A percentile compares a stretch with the other conserved stretches of the same genome.
phyloP scores from a whole-genome alignment of 2,113 vertebrate genomes.

The Syrmaticus mikado region DNA sequence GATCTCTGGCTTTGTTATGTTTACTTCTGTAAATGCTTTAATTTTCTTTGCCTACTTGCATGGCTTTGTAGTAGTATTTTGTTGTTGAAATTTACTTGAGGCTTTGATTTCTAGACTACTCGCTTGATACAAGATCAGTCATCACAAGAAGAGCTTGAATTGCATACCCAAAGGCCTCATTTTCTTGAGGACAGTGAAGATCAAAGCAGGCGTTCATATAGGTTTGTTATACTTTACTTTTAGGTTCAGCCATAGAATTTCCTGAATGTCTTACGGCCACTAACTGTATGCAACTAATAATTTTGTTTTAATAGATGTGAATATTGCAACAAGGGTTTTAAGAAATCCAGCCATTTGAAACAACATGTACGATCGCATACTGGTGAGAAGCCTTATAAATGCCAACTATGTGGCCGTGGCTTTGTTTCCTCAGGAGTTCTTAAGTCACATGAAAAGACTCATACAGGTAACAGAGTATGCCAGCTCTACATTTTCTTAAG shows the following conservation, averaged over 20 bases:
- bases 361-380: constrained; percentile 97
- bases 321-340: constrained; percentile 94
- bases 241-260: neutral
- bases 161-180: constrained; percentile 80
- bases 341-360: constrained; percentile 98
- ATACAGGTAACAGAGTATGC: constrained; percentile 84
- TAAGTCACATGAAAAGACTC: constrained; percentile 96
- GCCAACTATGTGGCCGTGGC: constrained; percentile 90
- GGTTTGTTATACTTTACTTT: constrained; percentile 73
- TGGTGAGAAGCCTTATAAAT: constrained; percentile 95
- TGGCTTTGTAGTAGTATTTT: neutral
- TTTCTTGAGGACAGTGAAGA: constrained; percentile 92
- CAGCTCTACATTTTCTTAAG: neutral
- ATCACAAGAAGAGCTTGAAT: constrained; percentile 85
- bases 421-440: constrained; percentile 97
- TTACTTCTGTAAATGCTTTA: neutral
- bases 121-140: constrained; percentile 88
- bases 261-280: neutral
- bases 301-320: constrained; percentile 82
- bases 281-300: neutral
- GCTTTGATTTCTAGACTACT: constrained; percentile 80
- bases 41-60: neutral
- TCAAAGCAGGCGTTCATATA: constrained; percentile 90
- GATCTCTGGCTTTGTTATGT: neutral
- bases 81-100: neutral